These are phyloP conservation scores for Caenorhabditis wallacei DNA, from an alignment of 2,888 invertebrate genomes.

Conservation along the genomic window DNA sequence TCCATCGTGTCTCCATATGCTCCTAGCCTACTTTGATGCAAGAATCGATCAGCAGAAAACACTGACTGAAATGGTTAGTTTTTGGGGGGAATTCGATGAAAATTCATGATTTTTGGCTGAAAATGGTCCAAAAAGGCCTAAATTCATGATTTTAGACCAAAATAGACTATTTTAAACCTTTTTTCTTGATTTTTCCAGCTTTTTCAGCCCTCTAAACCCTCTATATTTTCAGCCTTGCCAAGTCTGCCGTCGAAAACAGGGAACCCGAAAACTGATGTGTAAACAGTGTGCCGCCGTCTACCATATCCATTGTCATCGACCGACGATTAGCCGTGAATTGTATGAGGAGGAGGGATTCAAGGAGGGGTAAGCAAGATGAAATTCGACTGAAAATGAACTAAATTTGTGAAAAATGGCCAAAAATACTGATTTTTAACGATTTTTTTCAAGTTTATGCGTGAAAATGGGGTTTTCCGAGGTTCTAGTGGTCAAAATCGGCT, in stretches of 20 bases:
- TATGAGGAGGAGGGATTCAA: slow-evolving; percentile 54
- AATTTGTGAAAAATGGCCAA: too few species aligned
- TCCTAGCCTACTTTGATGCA: slow-evolving; percentile 62
- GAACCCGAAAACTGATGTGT: slow-evolving; percentile 45
- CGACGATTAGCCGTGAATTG: neutral
- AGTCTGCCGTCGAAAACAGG: slow-evolving; percentile 34
- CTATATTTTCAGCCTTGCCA: slow-evolving; percentile 41
- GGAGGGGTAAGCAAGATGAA: slow-evolving; percentile 28
- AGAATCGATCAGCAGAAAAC: slow-evolving; percentile 53
- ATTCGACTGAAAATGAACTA: neutral
- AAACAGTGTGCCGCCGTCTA: slow-evolving; percentile 42
- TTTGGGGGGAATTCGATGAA: neutral
- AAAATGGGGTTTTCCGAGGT: too few species aligned
- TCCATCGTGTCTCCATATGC: slow-evolving; percentile 64
- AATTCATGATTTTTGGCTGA: neutral
- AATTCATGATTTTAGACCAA: neutral
- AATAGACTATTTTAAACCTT: too few species aligned
- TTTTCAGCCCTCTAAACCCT: neutral
- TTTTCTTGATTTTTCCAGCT: too few species aligned
- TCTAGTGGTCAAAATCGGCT: neutral
- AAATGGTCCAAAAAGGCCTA: neutral
- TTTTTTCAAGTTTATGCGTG: too few species aligned
- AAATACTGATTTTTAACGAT: too few species aligned
- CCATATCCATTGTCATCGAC: slow-evolving; percentile 36
- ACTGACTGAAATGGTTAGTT: slow-evolving; percentile 31